Conservation (phyloP, 2,113 vertebrate genomes). For the Eidolon helvum region DNA sequence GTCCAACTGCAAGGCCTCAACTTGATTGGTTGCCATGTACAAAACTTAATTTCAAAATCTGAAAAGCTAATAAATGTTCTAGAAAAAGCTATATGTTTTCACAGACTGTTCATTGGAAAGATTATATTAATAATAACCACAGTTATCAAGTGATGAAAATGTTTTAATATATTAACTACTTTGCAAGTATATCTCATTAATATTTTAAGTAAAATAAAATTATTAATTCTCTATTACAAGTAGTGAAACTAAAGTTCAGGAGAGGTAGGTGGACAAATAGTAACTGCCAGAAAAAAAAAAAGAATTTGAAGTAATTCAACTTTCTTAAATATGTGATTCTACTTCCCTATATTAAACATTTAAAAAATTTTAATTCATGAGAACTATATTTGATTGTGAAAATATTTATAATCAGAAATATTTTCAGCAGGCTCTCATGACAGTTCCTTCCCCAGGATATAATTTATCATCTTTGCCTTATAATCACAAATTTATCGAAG, state of each 20-base stretch:
- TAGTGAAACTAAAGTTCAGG: neutral
- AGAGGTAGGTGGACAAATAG: neutral
- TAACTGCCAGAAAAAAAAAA: neutral
- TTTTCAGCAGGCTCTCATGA: neutral
- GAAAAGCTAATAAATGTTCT: neutral
- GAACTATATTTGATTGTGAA: neutral
- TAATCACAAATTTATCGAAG: neutral
- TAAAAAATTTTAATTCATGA: neutral
- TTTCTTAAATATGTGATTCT: neutral
- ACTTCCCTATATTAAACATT: neutral
- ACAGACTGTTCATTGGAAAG: neutral
- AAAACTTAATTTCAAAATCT: neutral
- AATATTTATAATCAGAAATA: neutral
- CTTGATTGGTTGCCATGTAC: neutral
- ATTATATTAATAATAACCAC: neutral
- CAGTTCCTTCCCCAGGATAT: neutral
- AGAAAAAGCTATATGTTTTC: neutral
- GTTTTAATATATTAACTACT: neutral
- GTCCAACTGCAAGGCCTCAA: neutral
- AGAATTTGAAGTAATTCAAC: neutral
- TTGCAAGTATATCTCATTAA: neutral
- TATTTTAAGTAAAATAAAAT: neutral
- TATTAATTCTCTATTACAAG: neutral
- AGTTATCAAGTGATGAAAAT: neutral
- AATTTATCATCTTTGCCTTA: neutral